Conservation (phyloP, 2,113 vertebrate genomes). For the Shinisaurus crocodilurus region DNA sequence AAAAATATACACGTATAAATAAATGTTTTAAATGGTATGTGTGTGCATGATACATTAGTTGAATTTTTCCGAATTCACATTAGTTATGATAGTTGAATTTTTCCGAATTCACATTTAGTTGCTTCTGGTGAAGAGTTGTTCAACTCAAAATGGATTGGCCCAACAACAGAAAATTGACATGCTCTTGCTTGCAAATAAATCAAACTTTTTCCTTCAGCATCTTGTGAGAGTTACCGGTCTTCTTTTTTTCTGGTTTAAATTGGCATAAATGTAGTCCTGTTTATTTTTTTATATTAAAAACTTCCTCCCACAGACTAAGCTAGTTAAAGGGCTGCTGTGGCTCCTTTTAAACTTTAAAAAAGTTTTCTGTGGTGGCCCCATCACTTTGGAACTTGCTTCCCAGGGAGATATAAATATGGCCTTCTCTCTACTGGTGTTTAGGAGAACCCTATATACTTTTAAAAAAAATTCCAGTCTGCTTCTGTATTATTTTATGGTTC, state of each 20-base stretch:
- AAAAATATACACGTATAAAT: no score
- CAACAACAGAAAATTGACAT: neutral
- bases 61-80: neutral
- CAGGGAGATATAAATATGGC: no score
- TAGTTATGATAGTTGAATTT: no score
- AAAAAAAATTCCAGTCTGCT: no score
- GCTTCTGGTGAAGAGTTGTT: neutral
- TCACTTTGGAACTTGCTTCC: no score
- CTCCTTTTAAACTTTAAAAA: neutral
- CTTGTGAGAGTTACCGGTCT: neutral
- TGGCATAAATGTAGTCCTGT: neutral
- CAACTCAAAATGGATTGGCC: neutral
- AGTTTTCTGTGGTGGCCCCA: no score
- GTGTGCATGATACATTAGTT: neutral
- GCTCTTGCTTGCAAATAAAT: neutral
- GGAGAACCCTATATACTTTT: no score
- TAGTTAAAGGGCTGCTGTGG: neutral
- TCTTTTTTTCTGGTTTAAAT: neutral
- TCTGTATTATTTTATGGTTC: no score
- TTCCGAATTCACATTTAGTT: no score
- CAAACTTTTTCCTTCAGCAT: neutral
- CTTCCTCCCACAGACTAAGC: neutral
- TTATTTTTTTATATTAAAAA: neutral
- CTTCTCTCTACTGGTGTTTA: no score
- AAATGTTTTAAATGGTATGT: neutral